phyloP scores from a whole-genome alignment of 2,888 invertebrate genomes.

The Andrena flavipes region DNA sequence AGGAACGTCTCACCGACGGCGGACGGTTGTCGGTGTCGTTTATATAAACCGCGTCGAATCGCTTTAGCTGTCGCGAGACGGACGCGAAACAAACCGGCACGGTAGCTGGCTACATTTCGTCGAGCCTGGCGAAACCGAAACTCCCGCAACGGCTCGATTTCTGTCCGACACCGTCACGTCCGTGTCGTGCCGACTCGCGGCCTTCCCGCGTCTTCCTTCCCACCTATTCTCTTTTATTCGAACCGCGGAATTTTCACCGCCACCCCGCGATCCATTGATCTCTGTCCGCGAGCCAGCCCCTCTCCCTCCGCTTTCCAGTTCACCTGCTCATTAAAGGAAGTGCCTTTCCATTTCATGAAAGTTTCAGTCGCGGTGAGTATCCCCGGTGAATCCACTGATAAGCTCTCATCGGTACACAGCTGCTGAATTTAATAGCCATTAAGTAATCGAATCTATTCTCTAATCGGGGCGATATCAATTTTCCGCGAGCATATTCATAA shows the following conservation, averaged over 20 bases:
- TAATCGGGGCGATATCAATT: no score
- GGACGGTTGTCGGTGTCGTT: conserved; percentile 4
- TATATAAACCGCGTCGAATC: conserved; percentile 16
- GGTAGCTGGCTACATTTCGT: background rate
- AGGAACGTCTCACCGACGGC: background rate
- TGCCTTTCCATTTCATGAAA: no score
- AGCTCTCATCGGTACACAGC: no score
- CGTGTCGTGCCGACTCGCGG: background rate
- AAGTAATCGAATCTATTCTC: no score
- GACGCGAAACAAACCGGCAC: conserved; percentile 34
- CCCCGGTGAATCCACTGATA: no score
- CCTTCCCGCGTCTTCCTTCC: conserved; percentile 1
- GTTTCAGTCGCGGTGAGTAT: no score
- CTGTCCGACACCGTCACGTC: conserved; percentile 1
- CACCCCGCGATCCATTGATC: conserved; percentile 3
- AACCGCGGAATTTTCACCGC: background rate
- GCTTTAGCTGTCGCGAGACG: conserved; percentile 19
- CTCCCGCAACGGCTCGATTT: background rate
- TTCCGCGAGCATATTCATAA: no score
- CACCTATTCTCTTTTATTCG: background rate
- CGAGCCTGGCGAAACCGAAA: conserved; percentile 1
- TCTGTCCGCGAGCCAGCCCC: background rate
- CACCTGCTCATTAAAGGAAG: no score
- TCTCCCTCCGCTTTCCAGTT: no score
- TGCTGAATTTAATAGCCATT: no score